A percentile compares a stretch with the other conserved stretches of the same genome.
Conservation (phyloP, 2,797 vertebrate species). For the Gadopsis marmoratus region DNA sequence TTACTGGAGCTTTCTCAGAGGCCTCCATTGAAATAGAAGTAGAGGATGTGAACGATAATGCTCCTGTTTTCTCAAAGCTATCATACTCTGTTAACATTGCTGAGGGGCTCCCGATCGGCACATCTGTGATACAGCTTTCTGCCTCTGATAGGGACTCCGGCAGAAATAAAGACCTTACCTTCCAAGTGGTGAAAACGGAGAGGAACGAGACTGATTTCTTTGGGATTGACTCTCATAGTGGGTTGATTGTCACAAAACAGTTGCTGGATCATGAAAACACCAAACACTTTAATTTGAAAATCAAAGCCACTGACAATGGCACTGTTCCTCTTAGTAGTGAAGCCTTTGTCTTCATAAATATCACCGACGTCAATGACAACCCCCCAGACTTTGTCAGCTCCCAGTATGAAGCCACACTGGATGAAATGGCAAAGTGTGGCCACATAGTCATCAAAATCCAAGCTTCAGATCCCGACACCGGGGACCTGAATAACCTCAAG, state of each 20-base stretch:
- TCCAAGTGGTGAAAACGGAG: conserved; percentile 85
- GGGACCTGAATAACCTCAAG: conserved; percentile 87
- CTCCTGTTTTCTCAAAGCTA: conserved; percentile 88
- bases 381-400: conserved; percentile 91
- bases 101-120: conserved; percentile 89
- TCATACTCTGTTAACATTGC: conserved; percentile 83
- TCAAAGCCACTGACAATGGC: conserved; percentile 91
- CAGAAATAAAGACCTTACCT: conserved; percentile 89
- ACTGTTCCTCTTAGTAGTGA: conserved; percentile 87
- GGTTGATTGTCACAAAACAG: conserved; percentile 88
- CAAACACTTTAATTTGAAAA: conserved; percentile 88
- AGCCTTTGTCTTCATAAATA: conserved; percentile 86
- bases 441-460: conserved; percentile 96
- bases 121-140: conserved; percentile 88
- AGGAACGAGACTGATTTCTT: conserved; percentile 89
- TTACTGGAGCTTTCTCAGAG: conserved; percentile 92
- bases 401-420: conserved; percentile 91
- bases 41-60: conserved; percentile 95
- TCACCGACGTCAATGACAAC: conserved; percentile 96
- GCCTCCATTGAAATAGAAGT: conserved; percentile 93
- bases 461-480: conserved; percentile 92
- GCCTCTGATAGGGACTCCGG: conserved; percentile 93
- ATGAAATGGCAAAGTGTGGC: conserved; percentile 94
- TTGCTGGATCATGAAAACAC: conserved; percentile 91
- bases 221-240: conserved; percentile 87